Evolutionary conservation across 2,113 vertebrate genomes (phyloP).

Genomic region (Gadus macrocephalus): DNA sequence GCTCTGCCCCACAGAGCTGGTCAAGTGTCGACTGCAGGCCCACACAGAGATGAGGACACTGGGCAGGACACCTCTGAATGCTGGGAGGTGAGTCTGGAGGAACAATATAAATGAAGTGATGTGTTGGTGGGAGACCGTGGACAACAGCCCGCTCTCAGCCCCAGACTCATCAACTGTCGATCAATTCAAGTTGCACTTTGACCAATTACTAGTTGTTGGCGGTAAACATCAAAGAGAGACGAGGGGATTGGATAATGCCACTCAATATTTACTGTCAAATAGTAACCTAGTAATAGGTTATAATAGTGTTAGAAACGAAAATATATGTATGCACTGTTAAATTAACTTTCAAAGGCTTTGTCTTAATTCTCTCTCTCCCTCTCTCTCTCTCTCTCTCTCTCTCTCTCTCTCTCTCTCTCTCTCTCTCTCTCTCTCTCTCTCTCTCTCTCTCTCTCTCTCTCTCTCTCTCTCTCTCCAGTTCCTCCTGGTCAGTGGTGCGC

Average conservation of each 20-base stretch:
- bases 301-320: too few relatives aligned
- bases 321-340: too few relatives aligned
- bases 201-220: not conserved
- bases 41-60: slow-evolving; percentile 41
- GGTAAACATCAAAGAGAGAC: not conserved
- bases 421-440: too few relatives aligned
- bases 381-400: too few relatives aligned
- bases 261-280: too few relatives aligned
- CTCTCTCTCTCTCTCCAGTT: slow-evolving; percentile 24
- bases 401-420: too few relatives aligned
- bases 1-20: slow-evolving; percentile 54
- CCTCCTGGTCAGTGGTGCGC: slow-evolving; percentile 47
- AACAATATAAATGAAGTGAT: not conserved
- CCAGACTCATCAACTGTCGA: not conserved
- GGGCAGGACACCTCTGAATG: slow-evolving; percentile 33
- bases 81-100: slow-evolving; percentile 25
- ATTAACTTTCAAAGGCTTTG: too few relatives aligned
- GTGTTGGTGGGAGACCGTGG: not conserved
- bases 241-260: not conserved
- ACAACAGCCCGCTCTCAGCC: too few relatives aligned
- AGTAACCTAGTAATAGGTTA: too few relatives aligned
- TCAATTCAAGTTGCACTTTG: not conserved
- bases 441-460: not conserved
- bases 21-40: slow-evolving; percentile 55
- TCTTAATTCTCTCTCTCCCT: too few relatives aligned